Conservation (phyloP, 2,888 invertebrate species). For the Ichneumon xanthorius region DNA sequence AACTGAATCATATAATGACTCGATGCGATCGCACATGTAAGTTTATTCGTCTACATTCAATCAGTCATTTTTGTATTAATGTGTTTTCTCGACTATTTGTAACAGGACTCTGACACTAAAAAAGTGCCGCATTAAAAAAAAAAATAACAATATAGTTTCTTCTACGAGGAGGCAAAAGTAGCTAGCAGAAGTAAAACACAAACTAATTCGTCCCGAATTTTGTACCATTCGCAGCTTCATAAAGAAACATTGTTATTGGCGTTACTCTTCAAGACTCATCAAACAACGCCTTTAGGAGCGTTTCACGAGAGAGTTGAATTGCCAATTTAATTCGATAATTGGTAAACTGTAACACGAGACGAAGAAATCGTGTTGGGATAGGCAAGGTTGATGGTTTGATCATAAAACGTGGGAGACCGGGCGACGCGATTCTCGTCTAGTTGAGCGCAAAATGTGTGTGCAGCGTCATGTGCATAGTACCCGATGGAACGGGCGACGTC, state of each 20-base stretch:
- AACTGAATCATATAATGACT: too few relatives aligned
- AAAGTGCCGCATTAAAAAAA: neutral
- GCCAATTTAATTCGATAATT: conserved; percentile 62
- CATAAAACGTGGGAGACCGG: conserved; percentile 18
- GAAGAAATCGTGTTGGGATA: neutral
- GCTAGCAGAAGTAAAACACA: neutral
- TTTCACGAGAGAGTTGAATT: conserved; percentile 19
- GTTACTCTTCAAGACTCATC: neutral
- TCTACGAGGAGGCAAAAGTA: neutral
- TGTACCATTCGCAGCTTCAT: neutral
- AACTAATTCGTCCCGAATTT: neutral
- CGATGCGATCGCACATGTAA: too few relatives aligned
- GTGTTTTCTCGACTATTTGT: neutral
- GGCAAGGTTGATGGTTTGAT: conserved; percentile 31
- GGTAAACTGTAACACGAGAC: conserved; percentile 56
- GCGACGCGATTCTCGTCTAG: conserved; percentile 34
- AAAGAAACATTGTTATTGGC: neutral
- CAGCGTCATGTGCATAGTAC: conserved; percentile 46
- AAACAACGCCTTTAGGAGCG: neutral
- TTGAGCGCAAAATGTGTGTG: conserved; percentile 61
- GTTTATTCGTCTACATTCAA: too few relatives aligned
- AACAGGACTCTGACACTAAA: neutral
- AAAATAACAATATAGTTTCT: neutral
- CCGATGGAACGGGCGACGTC: conserved; percentile 62
- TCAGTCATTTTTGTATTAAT: too few relatives aligned